phyloP scores from a whole-genome alignment of 1,140 invertebrate species.

The Charaxes varanes region DNA sequence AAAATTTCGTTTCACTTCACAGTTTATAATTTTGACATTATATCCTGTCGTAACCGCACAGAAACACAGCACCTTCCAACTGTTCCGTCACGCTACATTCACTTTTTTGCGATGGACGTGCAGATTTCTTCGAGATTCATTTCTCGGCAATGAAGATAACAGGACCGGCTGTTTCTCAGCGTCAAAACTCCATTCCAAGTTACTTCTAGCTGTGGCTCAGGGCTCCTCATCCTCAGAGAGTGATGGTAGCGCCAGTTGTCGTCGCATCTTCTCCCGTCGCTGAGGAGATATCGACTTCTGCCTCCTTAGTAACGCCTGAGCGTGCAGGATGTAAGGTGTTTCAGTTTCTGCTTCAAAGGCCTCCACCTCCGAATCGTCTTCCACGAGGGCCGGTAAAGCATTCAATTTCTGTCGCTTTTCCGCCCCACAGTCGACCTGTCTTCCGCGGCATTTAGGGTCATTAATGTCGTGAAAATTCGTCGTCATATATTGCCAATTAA shows the following conservation, averaged over 20 bases:
- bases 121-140: constrained; percentile 16
- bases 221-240: constrained; percentile 65
- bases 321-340: constrained; percentile 37
- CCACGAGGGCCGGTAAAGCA: constrained; percentile 52
- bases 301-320: constrained; percentile 42
- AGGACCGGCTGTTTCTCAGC: constrained; percentile 26
- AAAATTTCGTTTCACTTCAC: constrained; percentile 24
- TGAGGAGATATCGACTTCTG: constrained; percentile 61
- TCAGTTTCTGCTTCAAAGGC: constrained; percentile 41
- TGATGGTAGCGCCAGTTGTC: constrained; percentile 54
- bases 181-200: constrained; percentile 44
- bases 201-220: constrained; percentile 32
- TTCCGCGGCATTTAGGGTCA: constrained; percentile 38
- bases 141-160: constrained; percentile 20
- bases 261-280: constrained; percentile 43
- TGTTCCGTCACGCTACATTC: constrained; percentile 16
- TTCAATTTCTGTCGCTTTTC: constrained; percentile 45
- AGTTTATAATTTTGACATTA: constrained; percentile 20
- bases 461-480: too few relatives aligned
- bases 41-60: constrained; percentile 17
- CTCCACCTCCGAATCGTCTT: constrained; percentile 60
- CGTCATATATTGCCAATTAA: too few relatives aligned
- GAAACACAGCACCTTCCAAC: constrained; percentile 9
- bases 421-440: constrained; percentile 37
- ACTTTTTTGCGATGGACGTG: constrained; percentile 16